Evolutionary conservation across 1,140 invertebrate species (phyloP).

Genomic region (Drosophila watanabei): DNA sequence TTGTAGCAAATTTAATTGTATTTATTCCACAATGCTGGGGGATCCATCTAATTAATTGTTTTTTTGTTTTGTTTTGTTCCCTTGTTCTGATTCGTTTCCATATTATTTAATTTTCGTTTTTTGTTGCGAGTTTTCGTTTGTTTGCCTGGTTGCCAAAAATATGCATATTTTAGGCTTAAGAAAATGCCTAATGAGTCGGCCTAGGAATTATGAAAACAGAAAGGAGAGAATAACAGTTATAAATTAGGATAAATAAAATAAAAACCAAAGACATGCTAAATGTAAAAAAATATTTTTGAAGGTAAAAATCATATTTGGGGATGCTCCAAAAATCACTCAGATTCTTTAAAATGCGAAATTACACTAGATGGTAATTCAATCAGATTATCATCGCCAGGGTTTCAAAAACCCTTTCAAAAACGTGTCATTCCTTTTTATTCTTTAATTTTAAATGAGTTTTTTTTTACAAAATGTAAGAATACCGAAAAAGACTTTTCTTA

Average conservation of each 20-base stretch:
- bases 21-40: slow-evolving; percentile 13
- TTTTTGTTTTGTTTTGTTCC: slow-evolving; percentile 47
- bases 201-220: slow-evolving; percentile 16
- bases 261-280: neutral
- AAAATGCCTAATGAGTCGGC: slow-evolving; percentile 48
- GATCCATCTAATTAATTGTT: slow-evolving; percentile 69
- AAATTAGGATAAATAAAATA: neutral
- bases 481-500: too few relatives aligned
- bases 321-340: neutral
- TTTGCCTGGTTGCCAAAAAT: slow-evolving; percentile 49
- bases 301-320: neutral
- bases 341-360: too few relatives aligned
- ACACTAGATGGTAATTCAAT: too few relatives aligned
- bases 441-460: too few relatives aligned
- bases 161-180: slow-evolving; percentile 66
- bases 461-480: too few relatives aligned
- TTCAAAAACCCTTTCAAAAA: too few relatives aligned
- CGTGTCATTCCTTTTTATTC: too few relatives aligned
- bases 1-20: slow-evolving; percentile 35
- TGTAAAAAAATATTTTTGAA: neutral
- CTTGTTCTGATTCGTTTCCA: slow-evolving; percentile 50
- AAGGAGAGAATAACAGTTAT: neutral
- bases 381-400: too few relatives aligned
- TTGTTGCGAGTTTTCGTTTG: slow-evolving; percentile 35
- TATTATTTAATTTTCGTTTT: slow-evolving; percentile 25